Percentiles rank a stretch among this genome's conserved stretches.
Conservation (phyloP, 2,888 invertebrate genomes). For the Branchellion lobata region DNA sequence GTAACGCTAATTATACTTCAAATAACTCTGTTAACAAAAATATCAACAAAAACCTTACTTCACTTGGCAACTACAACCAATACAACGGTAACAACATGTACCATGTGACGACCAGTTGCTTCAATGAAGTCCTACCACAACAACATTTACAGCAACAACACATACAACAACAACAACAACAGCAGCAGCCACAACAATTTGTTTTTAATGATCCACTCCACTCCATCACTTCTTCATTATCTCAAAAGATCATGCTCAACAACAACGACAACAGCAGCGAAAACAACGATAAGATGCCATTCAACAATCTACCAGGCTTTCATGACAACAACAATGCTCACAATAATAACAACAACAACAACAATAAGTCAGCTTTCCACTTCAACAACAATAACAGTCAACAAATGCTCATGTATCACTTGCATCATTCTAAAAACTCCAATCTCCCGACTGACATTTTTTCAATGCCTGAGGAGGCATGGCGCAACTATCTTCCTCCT, state of each 20-base stretch:
- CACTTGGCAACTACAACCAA: neutral
- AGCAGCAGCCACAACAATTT: constrained; percentile 8
- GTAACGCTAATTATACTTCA: neutral
- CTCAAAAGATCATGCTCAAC: neutral
- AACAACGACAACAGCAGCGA: neutral
- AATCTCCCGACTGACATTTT: constrained; percentile 15
- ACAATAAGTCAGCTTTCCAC: neutral
- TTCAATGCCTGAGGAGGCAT: constrained; percentile 36
- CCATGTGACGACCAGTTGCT: neutral
- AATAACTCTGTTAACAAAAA: neutral
- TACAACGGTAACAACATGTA: neutral
- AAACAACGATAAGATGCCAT: neutral
- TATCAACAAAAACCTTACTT: neutral
- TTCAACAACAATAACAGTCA: neutral
- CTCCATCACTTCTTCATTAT: neutral
- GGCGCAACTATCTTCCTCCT: constrained; percentile 34
- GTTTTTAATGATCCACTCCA: neutral
- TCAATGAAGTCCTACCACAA: neutral
- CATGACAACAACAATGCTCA: constrained; percentile 2
- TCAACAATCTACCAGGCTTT: neutral
- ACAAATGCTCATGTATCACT: neutral
- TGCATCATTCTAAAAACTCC: neutral
- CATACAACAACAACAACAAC: constrained; percentile 4
- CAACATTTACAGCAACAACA: neutral
- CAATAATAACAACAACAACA: too few relatives aligned